Evolutionary conservation across 1,140 invertebrate species (phyloP).

Genomic region (Macrobrachium nipponense): DNA sequence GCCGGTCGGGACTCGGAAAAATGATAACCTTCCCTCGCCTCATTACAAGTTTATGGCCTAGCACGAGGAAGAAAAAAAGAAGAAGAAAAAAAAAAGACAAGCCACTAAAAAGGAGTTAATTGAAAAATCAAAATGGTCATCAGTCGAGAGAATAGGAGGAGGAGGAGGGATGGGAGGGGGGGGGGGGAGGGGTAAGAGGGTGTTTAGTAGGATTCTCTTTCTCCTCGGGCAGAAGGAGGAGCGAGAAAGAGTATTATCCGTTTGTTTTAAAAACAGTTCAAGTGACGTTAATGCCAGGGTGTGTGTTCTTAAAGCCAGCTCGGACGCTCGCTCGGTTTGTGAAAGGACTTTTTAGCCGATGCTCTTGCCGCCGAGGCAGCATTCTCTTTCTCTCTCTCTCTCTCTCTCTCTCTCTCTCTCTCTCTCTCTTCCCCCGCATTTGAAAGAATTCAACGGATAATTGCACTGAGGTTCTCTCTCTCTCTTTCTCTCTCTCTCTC

Average conservation of each 20-base stretch:
- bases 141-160: constrained; percentile 18
- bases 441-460: too few species aligned
- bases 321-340: too few species aligned
- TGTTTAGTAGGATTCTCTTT: neutral
- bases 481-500: constrained; percentile 6
- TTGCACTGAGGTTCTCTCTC: neutral
- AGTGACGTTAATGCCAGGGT: too few species aligned
- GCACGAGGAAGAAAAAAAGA: neutral
- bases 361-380: too few species aligned
- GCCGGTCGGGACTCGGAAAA: constrained; percentile 18
- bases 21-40: constrained; percentile 51
- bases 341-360: too few species aligned
- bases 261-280: too few species aligned
- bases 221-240: neutral
- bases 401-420: constrained; percentile 18
- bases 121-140: constrained; percentile 58
- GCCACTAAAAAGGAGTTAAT: constrained; percentile 56
- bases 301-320: too few species aligned
- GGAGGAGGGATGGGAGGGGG: neutral
- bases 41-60: constrained; percentile 56
- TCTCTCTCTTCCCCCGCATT: constrained; percentile 1
- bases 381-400: constrained; percentile 8
- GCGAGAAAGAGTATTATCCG: neutral
- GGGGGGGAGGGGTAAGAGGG: neutral
- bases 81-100: constrained; percentile 25